These are phyloP conservation scores for Lutjanus argentimaculatus DNA, from an alignment of 2,797 vertebrate genomes.

Conservation along the genomic window DNA sequence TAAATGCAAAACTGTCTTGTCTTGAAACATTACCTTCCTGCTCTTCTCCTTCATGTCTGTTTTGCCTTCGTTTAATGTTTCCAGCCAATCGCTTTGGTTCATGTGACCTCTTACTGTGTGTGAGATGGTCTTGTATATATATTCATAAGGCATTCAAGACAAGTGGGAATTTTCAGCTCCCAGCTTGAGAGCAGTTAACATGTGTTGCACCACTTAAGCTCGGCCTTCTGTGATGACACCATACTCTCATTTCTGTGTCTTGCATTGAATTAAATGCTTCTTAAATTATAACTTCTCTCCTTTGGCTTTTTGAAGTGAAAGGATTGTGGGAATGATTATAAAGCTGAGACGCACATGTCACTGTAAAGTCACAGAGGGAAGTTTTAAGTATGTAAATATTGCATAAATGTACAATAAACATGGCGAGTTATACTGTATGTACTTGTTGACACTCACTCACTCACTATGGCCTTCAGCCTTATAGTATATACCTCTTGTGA, in stretches of 20 bases:
- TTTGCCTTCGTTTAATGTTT: slow-evolving; percentile 49
- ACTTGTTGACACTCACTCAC: slow-evolving; percentile 24
- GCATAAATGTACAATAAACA: slow-evolving; percentile 67
- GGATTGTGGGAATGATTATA: slow-evolving; percentile 29
- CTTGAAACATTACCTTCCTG: slow-evolving; percentile 26
- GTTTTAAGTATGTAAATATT: slow-evolving; percentile 76
- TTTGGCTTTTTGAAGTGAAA: slow-evolving; percentile 32
- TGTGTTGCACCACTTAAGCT: not conserved
- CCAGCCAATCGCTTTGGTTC: slow-evolving; percentile 3
- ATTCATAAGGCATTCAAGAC: slow-evolving; percentile 2
- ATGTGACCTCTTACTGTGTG: not conserved
- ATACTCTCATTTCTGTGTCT: slow-evolving; percentile 14
- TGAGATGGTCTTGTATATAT: slow-evolving; percentile 2
- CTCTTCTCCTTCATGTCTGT: slow-evolving; percentile 15
- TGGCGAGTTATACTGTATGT: slow-evolving; percentile 36
- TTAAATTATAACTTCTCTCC: slow-evolving; percentile 21
- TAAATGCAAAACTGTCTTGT: slow-evolving; percentile 43
- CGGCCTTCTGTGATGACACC: slow-evolving; percentile 18
- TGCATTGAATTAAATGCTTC: slow-evolving; percentile 18
- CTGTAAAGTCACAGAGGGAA: slow-evolving; percentile 18
- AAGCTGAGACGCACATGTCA: slow-evolving; percentile 15
- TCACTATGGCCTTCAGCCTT: slow-evolving; percentile 63
- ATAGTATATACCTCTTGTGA: slow-evolving; percentile 21
- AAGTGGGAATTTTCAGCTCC: slow-evolving; percentile 1
- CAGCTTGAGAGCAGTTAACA: not conserved